Evolutionary conservation across 2,113 vertebrate species (phyloP).

Genomic region (Heterotis niloticus): DNA sequence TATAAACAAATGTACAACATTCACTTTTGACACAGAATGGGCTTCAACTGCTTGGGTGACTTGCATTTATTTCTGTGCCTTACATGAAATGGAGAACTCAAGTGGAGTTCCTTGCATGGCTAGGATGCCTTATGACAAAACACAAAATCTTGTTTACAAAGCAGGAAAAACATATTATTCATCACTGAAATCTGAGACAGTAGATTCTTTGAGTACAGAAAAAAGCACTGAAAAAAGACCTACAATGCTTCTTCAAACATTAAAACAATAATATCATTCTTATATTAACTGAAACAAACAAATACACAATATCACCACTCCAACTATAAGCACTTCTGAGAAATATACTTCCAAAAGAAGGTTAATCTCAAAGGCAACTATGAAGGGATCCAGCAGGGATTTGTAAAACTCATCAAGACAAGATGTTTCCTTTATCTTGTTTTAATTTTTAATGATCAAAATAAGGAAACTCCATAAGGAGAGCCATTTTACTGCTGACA

Average conservation of each 20-base stretch:
- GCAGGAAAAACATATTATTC: no score
- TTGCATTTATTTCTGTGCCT: conserved; percentile 39
- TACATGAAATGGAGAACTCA: conserved; percentile 54
- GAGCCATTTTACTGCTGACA: conserved; percentile 29
- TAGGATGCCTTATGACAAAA: conserved; percentile 20
- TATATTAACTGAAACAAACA: conserved; percentile 9
- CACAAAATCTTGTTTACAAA: no score
- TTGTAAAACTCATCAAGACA: conserved; percentile 44
- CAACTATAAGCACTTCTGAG: not conserved
- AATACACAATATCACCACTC: not conserved
- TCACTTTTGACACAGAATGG: conserved; percentile 12
- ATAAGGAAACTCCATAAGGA: conserved; percentile 42
- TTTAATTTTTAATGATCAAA: conserved; percentile 56
- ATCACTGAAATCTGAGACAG: conserved; percentile 23
- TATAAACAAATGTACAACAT: conserved; percentile 26
- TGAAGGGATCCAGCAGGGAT: conserved; percentile 3
- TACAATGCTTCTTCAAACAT: no score
- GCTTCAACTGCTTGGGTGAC: conserved; percentile 19
- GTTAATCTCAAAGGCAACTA: not conserved
- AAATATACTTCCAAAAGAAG: not conserved
- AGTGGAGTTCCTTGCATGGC: conserved; percentile 42
- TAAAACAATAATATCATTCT: not conserved
- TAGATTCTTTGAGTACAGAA: no score
- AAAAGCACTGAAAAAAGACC: no score
- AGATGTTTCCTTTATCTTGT: conserved; percentile 48